Percentiles rank a stretch among this genome's conserved stretches.
Conservation (phyloP, 1,140 invertebrate genomes). For the Eriocheir sinensis region DNA sequence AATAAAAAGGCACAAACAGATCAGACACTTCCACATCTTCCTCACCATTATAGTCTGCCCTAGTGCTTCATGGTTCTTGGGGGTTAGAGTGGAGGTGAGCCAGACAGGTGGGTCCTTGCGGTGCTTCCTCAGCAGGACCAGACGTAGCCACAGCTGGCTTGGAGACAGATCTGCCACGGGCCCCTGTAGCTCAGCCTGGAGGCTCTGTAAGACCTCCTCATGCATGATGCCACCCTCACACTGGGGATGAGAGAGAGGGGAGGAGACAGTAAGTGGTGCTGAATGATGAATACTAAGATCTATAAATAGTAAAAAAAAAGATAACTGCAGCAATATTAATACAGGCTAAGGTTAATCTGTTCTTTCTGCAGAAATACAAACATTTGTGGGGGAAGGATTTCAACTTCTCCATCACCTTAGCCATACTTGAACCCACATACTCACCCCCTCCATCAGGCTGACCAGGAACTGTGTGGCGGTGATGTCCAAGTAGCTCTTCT, state of each 20-base stretch:
- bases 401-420: too few species aligned
- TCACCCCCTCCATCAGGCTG: slow-evolving; percentile 51
- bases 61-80: neutral
- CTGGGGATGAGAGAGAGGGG: neutral
- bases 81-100: slow-evolving; percentile 16
- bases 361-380: too few species aligned
- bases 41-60: slow-evolving; percentile 4
- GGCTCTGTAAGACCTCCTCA: neutral
- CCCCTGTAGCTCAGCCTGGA: neutral
- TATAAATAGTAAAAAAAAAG: too few species aligned
- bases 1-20: neutral
- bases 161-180: slow-evolving; percentile 26
- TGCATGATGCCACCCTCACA: neutral
- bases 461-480: slow-evolving; percentile 51
- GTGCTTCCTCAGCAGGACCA: slow-evolving; percentile 31
- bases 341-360: too few species aligned
- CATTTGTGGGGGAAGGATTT: too few species aligned
- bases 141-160: slow-evolving; percentile 41
- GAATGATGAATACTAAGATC: neutral
- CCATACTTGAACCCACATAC: neutral
- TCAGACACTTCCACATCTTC: too few species aligned
- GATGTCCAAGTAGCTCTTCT: slow-evolving; percentile 37
- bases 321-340: too few species aligned
- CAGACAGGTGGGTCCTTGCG: neutral
- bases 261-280: neutral